Conservation (phyloP, 2,113 vertebrate species). For the Salvelinus alpinus region DNA sequence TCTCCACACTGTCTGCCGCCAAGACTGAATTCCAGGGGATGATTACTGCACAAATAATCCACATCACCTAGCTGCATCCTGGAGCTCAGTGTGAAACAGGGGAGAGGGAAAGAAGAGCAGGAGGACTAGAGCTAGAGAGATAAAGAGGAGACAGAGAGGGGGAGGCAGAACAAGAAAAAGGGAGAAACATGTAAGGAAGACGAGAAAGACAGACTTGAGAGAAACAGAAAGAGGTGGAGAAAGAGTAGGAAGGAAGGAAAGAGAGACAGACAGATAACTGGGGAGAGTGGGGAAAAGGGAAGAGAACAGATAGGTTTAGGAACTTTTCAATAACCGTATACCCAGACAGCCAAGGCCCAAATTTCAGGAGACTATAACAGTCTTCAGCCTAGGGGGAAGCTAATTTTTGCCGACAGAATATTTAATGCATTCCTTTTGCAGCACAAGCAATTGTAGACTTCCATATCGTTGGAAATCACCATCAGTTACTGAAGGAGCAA, state of each 20-base stretch:
- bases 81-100: constrained; percentile 51
- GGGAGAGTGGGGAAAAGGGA: constrained; percentile 34
- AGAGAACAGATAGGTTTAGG: constrained; percentile 37
- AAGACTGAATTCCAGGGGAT: constrained; percentile 39
- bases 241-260: constrained; percentile 32
- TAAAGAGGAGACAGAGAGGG: constrained; percentile 48
- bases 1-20: constrained; percentile 22
- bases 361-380: constrained; percentile 67
- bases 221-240: constrained; percentile 10
- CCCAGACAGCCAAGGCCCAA: constrained; percentile 70
- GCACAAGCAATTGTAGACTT: constrained; percentile 50
- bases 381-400: constrained; percentile 66
- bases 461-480: constrained; percentile 52
- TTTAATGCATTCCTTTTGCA: constrained; percentile 63
- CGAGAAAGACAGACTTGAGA: constrained; percentile 37
- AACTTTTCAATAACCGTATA: constrained; percentile 74
- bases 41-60: constrained; percentile 56
- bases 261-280: constrained; percentile 29
- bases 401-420: constrained; percentile 63
- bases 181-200: constrained; percentile 22
- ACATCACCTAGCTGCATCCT: constrained; percentile 53
- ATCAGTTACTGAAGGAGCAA: constrained; percentile 34
- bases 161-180: constrained; percentile 32
- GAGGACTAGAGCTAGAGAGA: constrained; percentile 21
- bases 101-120: constrained; percentile 3